These are phyloP conservation scores for Helostoma temminkii DNA, from an alignment of 2,797 vertebrate species.

Conservation along the genomic window DNA sequence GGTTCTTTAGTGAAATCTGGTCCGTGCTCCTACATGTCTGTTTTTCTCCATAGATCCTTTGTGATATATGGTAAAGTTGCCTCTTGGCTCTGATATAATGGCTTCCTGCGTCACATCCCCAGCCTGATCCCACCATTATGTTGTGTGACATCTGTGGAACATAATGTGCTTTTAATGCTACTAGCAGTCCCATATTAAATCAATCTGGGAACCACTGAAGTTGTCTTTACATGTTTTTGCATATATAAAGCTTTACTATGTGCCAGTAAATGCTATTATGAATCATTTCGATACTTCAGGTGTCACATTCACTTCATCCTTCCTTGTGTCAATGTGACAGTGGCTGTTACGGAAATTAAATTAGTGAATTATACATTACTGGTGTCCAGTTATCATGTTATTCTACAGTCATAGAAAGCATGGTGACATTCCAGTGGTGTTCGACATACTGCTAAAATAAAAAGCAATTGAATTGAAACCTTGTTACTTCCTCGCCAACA, in stretches of 20 bases:
- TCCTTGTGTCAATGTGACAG: slow-evolving; percentile 23
- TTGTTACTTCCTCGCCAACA: slow-evolving; percentile 48
- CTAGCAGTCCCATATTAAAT: slow-evolving; percentile 51
- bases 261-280: slow-evolving; percentile 37
- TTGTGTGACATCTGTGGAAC: slow-evolving; percentile 61
- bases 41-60: slow-evolving; percentile 27
- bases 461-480: slow-evolving; percentile 34
- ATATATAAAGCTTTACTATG: slow-evolving; percentile 40
- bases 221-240: slow-evolving; percentile 46
- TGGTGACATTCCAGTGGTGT: neutral
- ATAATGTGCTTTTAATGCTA: slow-evolving; percentile 53
- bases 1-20: slow-evolving; percentile 22
- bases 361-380: slow-evolving; percentile 4
- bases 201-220: slow-evolving; percentile 30
- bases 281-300: slow-evolving; percentile 26
- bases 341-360: slow-evolving; percentile 27
- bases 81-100: slow-evolving; percentile 23
- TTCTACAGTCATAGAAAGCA: slow-evolving; percentile 6
- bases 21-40: slow-evolving; percentile 17
- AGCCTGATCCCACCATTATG: slow-evolving; percentile 27
- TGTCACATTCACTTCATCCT: neutral
- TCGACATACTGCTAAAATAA: slow-evolving; percentile 17
- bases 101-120: slow-evolving; percentile 21
- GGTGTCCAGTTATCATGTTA: slow-evolving; percentile 1
- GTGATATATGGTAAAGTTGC: slow-evolving; percentile 11